phyloP scores from a whole-genome alignment of 2,888 invertebrate genomes.

The Drosophila parthenogenetica region DNA sequence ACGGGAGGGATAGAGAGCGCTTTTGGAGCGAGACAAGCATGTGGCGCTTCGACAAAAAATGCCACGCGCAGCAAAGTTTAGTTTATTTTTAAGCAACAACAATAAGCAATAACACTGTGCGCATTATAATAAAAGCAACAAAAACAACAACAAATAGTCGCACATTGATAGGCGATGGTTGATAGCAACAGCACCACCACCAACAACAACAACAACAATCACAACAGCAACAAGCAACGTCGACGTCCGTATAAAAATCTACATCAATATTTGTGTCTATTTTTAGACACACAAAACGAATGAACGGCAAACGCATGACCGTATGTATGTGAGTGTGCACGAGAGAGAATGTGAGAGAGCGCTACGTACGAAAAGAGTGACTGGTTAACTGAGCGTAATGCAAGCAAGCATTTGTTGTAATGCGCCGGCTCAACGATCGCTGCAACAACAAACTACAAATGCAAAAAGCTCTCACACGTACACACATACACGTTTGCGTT shows the following conservation, averaged over 20 bases:
- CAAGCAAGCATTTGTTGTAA: constrained; percentile 46
- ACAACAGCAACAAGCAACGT: constrained; percentile 25
- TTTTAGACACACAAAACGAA: constrained; percentile 74
- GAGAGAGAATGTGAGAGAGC: constrained; percentile 36
- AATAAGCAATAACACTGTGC: constrained; percentile 60
- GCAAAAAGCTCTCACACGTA: constrained; percentile 46
- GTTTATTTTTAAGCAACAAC: constrained; percentile 81
- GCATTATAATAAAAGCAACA: constrained; percentile 73
- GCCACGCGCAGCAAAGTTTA: constrained; percentile 78
- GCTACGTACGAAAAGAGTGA: constrained; percentile 2
- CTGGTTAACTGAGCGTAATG: constrained; percentile 15
- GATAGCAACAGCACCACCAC: constrained; percentile 61
- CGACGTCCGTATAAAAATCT: constrained; percentile 75
- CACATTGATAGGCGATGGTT: constrained; percentile 76
- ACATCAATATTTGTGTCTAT: constrained; percentile 82
- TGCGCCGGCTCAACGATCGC: constrained; percentile 76
- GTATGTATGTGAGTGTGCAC: constrained; percentile 27
- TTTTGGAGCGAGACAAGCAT: constrained; percentile 33
- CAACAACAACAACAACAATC: constrained; percentile 24
- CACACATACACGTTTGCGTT: constrained; percentile 12
- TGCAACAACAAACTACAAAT: constrained; percentile 39
- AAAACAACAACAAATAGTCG: constrained; percentile 58
- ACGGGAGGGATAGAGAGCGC: constrained; percentile 6
- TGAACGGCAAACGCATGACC: constrained; percentile 70
- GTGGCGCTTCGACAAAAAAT: constrained; percentile 51